phyloP scores from a whole-genome alignment of 2,113 vertebrate species.

The Junco hyemalis region DNA sequence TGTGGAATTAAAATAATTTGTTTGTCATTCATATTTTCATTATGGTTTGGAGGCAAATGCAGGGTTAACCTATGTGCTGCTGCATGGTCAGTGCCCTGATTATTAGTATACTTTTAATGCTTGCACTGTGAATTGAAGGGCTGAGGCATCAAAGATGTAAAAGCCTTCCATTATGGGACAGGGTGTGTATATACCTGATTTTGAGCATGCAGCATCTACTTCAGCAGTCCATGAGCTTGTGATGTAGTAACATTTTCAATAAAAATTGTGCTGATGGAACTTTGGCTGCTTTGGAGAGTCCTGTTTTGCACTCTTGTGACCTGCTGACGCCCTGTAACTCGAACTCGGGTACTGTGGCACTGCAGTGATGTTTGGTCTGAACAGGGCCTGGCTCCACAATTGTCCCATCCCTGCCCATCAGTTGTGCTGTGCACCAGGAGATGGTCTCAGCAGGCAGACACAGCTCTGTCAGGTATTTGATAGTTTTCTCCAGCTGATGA shows the following conservation, averaged over 20 bases:
- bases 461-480: not conserved
- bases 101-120: not conserved
- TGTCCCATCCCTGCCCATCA: not conserved
- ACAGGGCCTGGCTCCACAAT: not conserved
- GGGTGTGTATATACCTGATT: not conserved
- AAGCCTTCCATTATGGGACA: not conserved
- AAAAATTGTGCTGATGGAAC: not conserved
- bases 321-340: rapidly evolving
- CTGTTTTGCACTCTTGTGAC: not conserved
- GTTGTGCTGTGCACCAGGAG: rapidly evolving
- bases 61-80: not conserved
- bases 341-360: rapidly evolving
- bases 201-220: not conserved
- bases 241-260: not conserved
- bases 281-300: not conserved
- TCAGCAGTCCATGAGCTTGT: not conserved
- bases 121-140: not conserved
- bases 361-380: not conserved
- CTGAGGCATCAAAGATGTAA: not conserved
- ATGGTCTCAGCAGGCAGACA: not conserved
- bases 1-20: not conserved
- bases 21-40: not conserved
- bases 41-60: not conserved
- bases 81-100: not conserved
- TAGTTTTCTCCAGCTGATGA: not conserved